Base-by-base conservation (phyloP, 2,888 invertebrate species). In the Halocaridina rubra region DNA sequence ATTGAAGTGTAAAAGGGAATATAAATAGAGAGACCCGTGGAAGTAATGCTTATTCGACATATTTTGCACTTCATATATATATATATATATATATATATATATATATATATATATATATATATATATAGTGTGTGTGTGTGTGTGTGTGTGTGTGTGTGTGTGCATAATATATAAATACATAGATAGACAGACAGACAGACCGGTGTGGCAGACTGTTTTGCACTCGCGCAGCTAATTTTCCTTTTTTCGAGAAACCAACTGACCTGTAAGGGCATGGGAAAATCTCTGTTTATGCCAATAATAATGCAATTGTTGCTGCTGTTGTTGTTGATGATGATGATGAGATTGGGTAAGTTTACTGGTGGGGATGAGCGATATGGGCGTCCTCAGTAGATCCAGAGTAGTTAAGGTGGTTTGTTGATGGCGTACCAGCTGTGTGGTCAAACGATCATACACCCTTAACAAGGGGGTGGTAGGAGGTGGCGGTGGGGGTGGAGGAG, bases 361-460 rank as follows among this genome's bases (percentile, higher is more conserved):
- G 72, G 32, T 57, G 80, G 80, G 72, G 24, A 72, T 33, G 8
- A 80, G 59, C 27, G 72, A n/a, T n/a, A n/a, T 24, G 53, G 80
- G 80, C 72, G 72, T 74, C 59, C 80, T 57, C 10, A 80, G 59
- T 16, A 80, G 29, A 39, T 80, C 72, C 1, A 80, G 80, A 30
- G 79, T 46, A 27, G 69, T 33, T 46, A 79, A 13, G 29, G 80
- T 53, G 61, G n/a, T n/a, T n/a, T n/a, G n/a, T n/a, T 80, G 72
- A 57, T 69, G 80, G 10, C 80, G 71, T 16, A 80, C 30, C n/a
- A 80, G 33, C 10, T 80, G 80, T 24, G 80, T 80, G 13, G 80
- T 59, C 24, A 72, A 53, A 22, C 80, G 80, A 22, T 80, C 80
- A 61, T 80, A 80, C 32, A 80, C 27, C n/a, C n/a, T n/a, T n/a